Evolutionary conservation across 23 tunicate species (phyloP).

Genomic region (Halocynthia aurantium): DNA sequence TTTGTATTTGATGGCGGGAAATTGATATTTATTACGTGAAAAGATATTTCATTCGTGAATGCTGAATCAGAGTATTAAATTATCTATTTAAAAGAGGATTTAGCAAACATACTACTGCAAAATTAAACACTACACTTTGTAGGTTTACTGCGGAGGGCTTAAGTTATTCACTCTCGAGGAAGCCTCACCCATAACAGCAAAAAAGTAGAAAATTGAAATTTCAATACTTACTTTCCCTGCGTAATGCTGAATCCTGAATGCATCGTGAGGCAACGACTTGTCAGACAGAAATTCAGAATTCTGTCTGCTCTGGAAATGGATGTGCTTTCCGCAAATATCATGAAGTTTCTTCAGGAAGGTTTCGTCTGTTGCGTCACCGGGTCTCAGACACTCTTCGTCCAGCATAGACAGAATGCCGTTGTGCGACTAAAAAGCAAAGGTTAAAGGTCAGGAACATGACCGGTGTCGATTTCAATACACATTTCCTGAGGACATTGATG

Average conservation of each 20-base stretch:
- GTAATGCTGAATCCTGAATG: constrained; percentile 92
- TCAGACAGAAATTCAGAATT: constrained; percentile 57
- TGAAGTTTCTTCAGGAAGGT: constrained; percentile 71
- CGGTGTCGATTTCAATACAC: not conserved
- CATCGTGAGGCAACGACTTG: constrained; percentile 72
- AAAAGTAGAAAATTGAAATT: not conserved
- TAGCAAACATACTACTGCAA: too few species aligned
- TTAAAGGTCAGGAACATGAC: constrained; percentile 1
- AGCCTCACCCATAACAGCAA: too few species aligned
- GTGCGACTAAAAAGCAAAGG: constrained; percentile 38
- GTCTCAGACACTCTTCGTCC: constrained; percentile 88
- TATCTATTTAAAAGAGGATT: too few species aligned
- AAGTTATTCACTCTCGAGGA: too few species aligned
- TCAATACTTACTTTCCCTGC: constrained; percentile 75
- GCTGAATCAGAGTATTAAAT: too few species aligned
- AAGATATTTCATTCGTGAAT: too few species aligned
- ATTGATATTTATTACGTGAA: too few species aligned
- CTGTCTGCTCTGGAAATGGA: constrained; percentile 70
- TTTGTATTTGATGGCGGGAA: too few species aligned
- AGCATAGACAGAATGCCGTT: constrained; percentile 72
- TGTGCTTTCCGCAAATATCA: constrained; percentile 58
- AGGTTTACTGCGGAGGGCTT: too few species aligned
- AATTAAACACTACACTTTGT: too few species aligned
- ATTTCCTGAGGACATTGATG: not conserved
- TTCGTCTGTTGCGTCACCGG: constrained; percentile 80